These are phyloP conservation scores for Liparis tanakae DNA, from an alignment of 2,797 vertebrate genomes.

Conservation along the genomic window DNA sequence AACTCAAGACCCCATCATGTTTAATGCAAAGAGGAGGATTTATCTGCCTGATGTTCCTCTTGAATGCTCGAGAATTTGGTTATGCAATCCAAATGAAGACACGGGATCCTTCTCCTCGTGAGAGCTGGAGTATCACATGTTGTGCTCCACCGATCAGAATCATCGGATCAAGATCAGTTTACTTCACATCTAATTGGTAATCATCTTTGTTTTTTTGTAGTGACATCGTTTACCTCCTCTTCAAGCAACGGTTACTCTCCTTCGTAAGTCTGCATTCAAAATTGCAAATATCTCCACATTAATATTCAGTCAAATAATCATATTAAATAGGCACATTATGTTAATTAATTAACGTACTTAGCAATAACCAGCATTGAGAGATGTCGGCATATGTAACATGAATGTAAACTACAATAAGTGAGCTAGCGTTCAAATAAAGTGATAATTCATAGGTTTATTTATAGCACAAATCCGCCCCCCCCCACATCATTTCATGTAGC, in stretches of 20 bases:
- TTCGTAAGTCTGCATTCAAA: not conserved
- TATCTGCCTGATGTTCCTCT: not conserved
- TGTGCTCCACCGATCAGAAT: not conserved
- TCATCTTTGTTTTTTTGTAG: not conserved
- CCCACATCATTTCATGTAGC: no score
- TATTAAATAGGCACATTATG: not conserved
- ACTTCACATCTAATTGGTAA: not conserved
- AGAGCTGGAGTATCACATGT: not conserved
- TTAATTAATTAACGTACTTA: not conserved
- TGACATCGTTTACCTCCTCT: not conserved
- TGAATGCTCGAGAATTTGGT: not conserved
- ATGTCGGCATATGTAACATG: not conserved
- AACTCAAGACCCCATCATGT: not conserved
- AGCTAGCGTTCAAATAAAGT: not conserved
- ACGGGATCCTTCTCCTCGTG: not conserved
- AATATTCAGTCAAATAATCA: not conserved
- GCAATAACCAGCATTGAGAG: not conserved
- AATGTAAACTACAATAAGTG: not conserved
- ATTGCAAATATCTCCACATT: not conserved
- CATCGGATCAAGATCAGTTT: not conserved
- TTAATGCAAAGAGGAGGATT: not conserved
- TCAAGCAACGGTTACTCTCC: not conserved
- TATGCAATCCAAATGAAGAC: not conserved
- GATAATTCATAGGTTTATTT: not conserved
- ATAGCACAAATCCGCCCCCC: no score